These are phyloP conservation scores for Alloplasta piceator DNA, from an alignment of 2,888 invertebrate species.

Conservation along the genomic window DNA sequence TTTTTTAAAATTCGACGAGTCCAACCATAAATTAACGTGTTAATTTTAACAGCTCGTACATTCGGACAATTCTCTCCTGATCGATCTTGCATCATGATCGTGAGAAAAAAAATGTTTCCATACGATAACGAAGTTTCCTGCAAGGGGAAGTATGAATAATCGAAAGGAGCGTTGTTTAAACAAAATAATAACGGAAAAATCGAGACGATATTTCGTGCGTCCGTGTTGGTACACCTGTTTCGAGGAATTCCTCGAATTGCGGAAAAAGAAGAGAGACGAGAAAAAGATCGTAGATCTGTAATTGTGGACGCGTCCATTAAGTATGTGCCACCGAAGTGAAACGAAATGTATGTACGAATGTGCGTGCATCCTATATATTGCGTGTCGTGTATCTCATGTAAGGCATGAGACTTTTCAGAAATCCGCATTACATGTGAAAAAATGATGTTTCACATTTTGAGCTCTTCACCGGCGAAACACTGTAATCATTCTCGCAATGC, in stretches of 20 bases:
- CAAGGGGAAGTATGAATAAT: too few relatives aligned
- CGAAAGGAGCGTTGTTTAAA: too few relatives aligned
- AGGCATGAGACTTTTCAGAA: not conserved
- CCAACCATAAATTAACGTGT: too few relatives aligned
- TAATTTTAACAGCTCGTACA: too few relatives aligned
- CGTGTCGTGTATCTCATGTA: slow-evolving; percentile 3
- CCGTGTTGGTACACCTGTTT: too few relatives aligned
- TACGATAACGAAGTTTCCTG: too few relatives aligned
- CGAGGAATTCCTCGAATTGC: not conserved
- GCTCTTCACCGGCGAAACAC: not conserved
- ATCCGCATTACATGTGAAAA: not conserved
- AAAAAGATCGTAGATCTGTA: slow-evolving; percentile 30
- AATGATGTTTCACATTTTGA: not conserved
- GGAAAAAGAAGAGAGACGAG: slow-evolving; percentile 11
- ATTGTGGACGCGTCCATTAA: not conserved
- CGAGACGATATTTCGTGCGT: too few relatives aligned
- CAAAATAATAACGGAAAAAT: too few relatives aligned
- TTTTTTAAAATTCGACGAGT: too few relatives aligned
- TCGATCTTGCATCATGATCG: too few relatives aligned
- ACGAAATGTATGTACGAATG: slow-evolving; percentile 6
- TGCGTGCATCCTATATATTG: slow-evolving; percentile 25
- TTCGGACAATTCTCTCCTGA: too few relatives aligned
- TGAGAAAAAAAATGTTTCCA: too few relatives aligned
- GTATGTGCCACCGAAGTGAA: slow-evolving; percentile 18
- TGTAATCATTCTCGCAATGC: not conserved